A percentile compares a stretch with the other conserved stretches of the same genome.
Evolutionary conservation across 2,888 invertebrate species (phyloP).

Genomic region (Drosophila nr. perissopoda): DNA sequence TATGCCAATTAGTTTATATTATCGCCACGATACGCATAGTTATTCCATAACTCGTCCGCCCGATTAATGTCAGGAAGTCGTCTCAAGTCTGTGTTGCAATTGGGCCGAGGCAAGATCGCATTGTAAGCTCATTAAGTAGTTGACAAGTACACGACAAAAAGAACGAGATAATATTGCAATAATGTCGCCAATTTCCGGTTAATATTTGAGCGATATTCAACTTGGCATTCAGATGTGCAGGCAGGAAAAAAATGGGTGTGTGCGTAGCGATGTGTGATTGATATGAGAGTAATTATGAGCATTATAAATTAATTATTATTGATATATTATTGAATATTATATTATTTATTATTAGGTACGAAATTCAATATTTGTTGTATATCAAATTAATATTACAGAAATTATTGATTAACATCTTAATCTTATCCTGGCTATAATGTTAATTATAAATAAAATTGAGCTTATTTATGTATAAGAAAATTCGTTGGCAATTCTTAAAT

Average conservation of each 20-base stretch:
- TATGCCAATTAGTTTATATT: conserved; percentile 74
- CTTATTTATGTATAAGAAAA: background rate
- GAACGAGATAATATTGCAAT: conserved; percentile 12
- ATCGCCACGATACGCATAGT: conserved; percentile 37
- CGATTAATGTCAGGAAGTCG: conserved; percentile 64
- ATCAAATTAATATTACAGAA: background rate
- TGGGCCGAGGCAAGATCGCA: conserved; percentile 24
- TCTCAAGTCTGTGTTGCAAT: conserved; percentile 9
- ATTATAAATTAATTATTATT: background rate
- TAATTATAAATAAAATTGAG: background rate
- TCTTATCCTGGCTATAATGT: background rate
- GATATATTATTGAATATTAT: no score
- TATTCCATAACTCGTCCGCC: conserved; percentile 15
- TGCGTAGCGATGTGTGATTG: background rate
- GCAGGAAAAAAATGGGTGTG: background rate
- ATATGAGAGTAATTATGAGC: background rate
- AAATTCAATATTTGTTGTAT: background rate
- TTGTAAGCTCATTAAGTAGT: conserved; percentile 62
- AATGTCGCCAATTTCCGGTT: conserved; percentile 24
- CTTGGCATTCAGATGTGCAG: conserved; percentile 2
- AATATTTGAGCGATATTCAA: conserved; percentile 24
- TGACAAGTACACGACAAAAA: conserved; percentile 48
- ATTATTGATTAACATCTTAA: background rate
- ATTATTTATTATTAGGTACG: background rate
- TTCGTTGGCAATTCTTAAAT: background rate